Percentiles rank a stretch among this genome's conserved stretches.
phyloP scores from a whole-genome alignment of 1,140 invertebrate species.

The Halictus rubicundus region DNA sequence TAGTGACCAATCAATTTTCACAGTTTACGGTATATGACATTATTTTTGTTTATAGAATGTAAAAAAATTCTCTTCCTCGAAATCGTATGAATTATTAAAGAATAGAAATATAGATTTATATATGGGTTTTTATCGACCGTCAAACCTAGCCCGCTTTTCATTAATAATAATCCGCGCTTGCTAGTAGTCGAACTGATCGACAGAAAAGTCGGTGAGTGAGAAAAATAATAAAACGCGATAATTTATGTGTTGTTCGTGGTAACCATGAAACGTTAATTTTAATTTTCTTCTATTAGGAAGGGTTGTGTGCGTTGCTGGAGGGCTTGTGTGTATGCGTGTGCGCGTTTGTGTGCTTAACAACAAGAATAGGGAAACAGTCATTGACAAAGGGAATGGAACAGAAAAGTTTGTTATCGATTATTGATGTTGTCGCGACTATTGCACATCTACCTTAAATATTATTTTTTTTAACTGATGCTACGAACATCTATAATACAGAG shows the following conservation, averaged over 20 bases:
- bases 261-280: no score
- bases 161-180: not conserved
- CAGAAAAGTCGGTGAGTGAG: not conserved
- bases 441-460: conserved; percentile 5
- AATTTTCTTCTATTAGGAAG: not conserved
- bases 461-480: conserved; percentile 11
- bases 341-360: conserved; percentile 23
- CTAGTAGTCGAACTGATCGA: not conserved
- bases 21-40: not conserved
- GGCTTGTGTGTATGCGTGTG: not conserved
- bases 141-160: not conserved
- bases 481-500: not conserved
- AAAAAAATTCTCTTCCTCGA: not conserved
- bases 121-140: not conserved
- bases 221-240: not conserved
- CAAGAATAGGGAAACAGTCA: not conserved
- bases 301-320: not conserved
- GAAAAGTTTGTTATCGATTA: conserved; percentile 5
- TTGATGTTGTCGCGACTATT: conserved; percentile 10
- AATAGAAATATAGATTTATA: not conserved
- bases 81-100: not conserved
- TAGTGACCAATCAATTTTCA: not conserved
- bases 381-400: not conserved
- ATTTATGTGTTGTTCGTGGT: no score
- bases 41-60: not conserved